Evolutionary conservation across 2,113 vertebrate genomes (phyloP), one percentile per base, ranked within the genome.

Genomic region (Etheostoma spectabile): DNA sequence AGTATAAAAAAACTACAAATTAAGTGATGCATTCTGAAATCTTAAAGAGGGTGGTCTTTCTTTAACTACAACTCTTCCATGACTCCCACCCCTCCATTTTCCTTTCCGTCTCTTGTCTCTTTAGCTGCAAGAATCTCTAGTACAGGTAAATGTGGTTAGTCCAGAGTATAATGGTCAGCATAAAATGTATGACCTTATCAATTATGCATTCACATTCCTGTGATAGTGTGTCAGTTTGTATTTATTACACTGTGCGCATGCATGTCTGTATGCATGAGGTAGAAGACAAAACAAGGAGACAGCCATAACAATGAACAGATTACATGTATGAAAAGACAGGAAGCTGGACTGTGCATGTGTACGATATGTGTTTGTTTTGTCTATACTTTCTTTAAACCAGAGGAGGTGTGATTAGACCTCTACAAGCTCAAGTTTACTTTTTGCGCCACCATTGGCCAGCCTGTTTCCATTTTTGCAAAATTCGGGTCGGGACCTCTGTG

Each of bases 191-290:
- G 5, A 77, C 60, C 61, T 77, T 24, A 84, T 84, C 80, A 84
- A 84, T 84, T 82, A 79, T 86, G 62, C 70, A 86, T 84, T 79
- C 61, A 86, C 49, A 77, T 62, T 74, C 42, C 59, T 56, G 30
- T 86, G 70, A 81, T 79, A 67, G 64, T 81, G n/a, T 64, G 60
- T 69, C 77, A 81, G 60, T 67, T 60, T 87, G 19, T 76, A 83
- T 86, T 78, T 75, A 87, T 45, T 77, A 62, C 67, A 38, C 6
- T 65, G 48, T 77, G 45, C 46, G 38, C 64, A 57, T 61, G 38
- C 18, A 55, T 74, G 65, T 66, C 30, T 55, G 33, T 49, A 60
- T 59, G 30, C 55, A 62, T 83, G 65, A 80, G 46, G 73, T 35
- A 52, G 42, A 53, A 68, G 82, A 62, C 45, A 16, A 59, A 56